Percentiles rank a stretch among this genome's conserved stretches.
Evolutionary conservation across 2,797 vertebrate genomes (phyloP).

Genomic region (Garrulus glandarius): DNA sequence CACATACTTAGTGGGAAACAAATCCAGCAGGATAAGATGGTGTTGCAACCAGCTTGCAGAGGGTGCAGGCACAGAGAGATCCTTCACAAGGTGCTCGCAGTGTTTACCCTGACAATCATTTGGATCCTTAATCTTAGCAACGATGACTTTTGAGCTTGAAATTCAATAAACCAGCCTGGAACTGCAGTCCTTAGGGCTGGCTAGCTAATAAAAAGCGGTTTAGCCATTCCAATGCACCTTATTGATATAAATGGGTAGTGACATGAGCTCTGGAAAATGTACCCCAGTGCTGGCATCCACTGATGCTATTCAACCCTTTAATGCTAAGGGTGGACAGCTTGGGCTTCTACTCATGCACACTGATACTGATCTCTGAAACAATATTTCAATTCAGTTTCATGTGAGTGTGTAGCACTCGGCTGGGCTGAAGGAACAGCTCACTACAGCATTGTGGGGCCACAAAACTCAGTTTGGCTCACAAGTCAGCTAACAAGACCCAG

Average conservation of each 20-base stretch:
- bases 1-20: not conserved
- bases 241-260: conserved; percentile 14
- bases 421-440: not conserved
- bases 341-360: not conserved
- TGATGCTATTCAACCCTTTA: not conserved
- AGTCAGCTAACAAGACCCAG: not conserved
- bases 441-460: not conserved
- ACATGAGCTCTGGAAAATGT: conserved; percentile 3
- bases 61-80: not conserved
- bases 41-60: not conserved
- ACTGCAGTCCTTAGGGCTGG: not conserved
- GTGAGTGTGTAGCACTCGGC: rapidly evolving
- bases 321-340: not conserved
- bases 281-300: not conserved
- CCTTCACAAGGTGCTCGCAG: not conserved
- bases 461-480: not conserved
- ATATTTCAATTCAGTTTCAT: not conserved
- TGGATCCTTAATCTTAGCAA: conserved; percentile 43
- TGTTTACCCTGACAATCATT: conserved; percentile 34
- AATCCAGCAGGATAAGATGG: not conserved
- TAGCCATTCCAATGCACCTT: conserved; percentile 8
- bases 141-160: not conserved
- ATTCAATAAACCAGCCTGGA: conserved; percentile 44
- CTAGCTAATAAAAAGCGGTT: conserved; percentile 48
- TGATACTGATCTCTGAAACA: not conserved